Base-by-base conservation (phyloP, 2,888 invertebrate species). In the Cephus nigrinus region DNA sequence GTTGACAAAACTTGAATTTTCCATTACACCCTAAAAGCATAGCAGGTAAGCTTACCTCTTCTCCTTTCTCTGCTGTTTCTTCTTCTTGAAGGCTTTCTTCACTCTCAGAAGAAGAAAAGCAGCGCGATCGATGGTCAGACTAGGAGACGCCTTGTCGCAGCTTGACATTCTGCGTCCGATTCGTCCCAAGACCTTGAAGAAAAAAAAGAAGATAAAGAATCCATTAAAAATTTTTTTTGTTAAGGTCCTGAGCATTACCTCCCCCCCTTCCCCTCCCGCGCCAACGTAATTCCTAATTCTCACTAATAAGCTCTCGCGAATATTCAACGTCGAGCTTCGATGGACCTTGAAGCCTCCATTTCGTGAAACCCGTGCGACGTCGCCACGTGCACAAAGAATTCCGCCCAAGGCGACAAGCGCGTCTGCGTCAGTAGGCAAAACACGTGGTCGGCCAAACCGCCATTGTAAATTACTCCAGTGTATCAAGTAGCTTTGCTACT, bases 11-110 rank as follows among this genome's bases (percentile, higher is more conserved):
- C 30, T 23, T 5, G 15, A 73, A 76, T 40, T 30, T 32, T 23
- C 23, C 40, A 9, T 55, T 55, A 55, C 2, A 23, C 40, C 12
- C 15, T 15, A 15, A 40, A 15, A 4, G 15, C 5, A 55, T 55
- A 23, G 15, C 15, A 5, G 23, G 31, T 15, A 31, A 32, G 30
- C 85, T 95, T 91, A 97, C 97, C 94, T 95, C 93, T 95, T 96
- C 81, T 97, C 97, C 90, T 97, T 97, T 86, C 96, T 93, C 91
- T 96, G 96, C 90, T 97, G 95, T 84, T 97, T 95, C 93, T 97
- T 97, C 93, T 96, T 97, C 92, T 96, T 97, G 92, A 98, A 97
- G 69, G 97, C 97, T 88, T 96, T 95, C 90, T 97, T 97, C 79
- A 98, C 97, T 84, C 97, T 93, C 85, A 98, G 93, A 84, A 98